Evolutionary conservation across 2,888 invertebrate species (phyloP).

Genomic region (Spisula solida): DNA sequence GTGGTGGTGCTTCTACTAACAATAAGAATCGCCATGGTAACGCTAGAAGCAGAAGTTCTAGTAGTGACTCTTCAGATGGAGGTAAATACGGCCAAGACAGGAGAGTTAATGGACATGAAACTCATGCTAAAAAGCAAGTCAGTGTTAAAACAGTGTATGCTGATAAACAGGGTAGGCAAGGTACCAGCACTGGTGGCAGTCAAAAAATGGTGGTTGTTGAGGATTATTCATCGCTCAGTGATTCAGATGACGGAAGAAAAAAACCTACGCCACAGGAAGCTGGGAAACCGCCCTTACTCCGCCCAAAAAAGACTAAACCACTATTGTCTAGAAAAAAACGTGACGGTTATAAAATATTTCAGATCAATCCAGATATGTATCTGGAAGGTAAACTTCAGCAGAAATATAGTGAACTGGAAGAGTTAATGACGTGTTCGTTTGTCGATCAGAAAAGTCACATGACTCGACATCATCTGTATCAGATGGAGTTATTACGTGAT

Average conservation of each 20-base stretch:
- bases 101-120: constrained; percentile 43
- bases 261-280: constrained; percentile 40
- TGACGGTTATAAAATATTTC: constrained; percentile 72
- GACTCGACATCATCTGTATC: constrained; percentile 75
- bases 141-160: constrained; percentile 44
- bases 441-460: constrained; percentile 70
- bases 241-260: constrained; percentile 63
- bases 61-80: constrained; percentile 15
- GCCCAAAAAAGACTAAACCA: constrained; percentile 55
- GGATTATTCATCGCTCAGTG: constrained; percentile 60
- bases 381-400: constrained; percentile 78
- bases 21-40: background rate
- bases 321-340: constrained; percentile 70
- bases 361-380: constrained; percentile 73
- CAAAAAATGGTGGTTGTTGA: constrained; percentile 65
- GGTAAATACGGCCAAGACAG: background rate
- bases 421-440: constrained; percentile 75
- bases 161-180: constrained; percentile 47
- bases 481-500: constrained; percentile 77
- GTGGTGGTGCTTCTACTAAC: background rate
- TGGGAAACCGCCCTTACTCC: constrained; percentile 41
- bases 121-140: background rate
- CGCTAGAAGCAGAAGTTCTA: constrained; percentile 5
- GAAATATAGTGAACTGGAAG: constrained; percentile 80
- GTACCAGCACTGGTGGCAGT: constrained; percentile 39